Conservation (phyloP, 2,113 vertebrate species). For the Serilophus lunatus region DNA sequence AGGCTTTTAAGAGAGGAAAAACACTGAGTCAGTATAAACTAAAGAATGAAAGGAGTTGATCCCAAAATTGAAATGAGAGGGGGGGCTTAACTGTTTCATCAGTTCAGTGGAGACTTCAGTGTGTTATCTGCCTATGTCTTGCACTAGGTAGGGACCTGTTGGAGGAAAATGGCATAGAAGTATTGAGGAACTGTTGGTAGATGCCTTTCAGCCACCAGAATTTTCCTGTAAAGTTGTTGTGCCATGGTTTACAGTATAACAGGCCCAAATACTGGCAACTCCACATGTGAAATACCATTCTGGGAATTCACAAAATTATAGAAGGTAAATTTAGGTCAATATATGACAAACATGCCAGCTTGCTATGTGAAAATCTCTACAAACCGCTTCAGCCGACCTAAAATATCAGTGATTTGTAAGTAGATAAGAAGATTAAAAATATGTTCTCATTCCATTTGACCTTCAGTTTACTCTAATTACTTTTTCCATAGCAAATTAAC, state of each 20-base stretch:
- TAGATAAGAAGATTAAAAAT: slow-evolving; percentile 56
- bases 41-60: neutral
- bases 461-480: neutral
- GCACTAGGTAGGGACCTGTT: neutral
- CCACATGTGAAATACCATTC: neutral
- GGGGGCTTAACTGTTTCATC: neutral
- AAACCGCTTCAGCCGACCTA: neutral
- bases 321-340: slow-evolving; percentile 26
- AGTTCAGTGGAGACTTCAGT: neutral
- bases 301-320: neutral
- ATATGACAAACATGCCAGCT: neutral
- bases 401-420: slow-evolving; percentile 50
- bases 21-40: neutral
- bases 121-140: neutral
- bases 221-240: neutral
- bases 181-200: neutral
- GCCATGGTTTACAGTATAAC: neutral
- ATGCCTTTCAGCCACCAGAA: neutral
- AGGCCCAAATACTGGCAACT: neutral
- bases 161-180: neutral
- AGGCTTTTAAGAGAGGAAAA: neutral
- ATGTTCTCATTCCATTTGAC: slow-evolving; percentile 42
- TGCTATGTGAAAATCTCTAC: slow-evolving; percentile 28
- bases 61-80: neutral
- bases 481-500: neutral